These are phyloP conservation scores for Germaria angustata DNA, from an alignment of 2,888 invertebrate genomes.

Conservation along the genomic window DNA sequence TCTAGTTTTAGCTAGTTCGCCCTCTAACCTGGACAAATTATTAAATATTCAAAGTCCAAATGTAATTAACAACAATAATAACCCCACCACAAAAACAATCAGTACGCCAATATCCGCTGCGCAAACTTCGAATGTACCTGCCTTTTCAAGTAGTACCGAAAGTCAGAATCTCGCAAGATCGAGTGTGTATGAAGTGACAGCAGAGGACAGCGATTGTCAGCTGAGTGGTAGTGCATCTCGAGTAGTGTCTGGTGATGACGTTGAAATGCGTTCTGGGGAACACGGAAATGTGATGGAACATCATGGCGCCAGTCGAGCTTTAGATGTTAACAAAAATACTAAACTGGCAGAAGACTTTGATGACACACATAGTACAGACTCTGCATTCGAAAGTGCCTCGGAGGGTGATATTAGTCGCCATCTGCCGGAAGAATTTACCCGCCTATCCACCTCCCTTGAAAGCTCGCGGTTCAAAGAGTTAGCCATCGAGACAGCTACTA, in stretches of 20 bases:
- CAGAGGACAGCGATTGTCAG: conserved; percentile 75
- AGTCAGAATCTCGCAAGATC: conserved; percentile 35
- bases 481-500: conserved; percentile 77
- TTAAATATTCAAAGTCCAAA: conserved; percentile 33
- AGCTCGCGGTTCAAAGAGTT: conserved; percentile 75
- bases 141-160: conserved; percentile 20
- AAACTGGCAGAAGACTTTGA: conserved; percentile 76
- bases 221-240: conserved; percentile 62
- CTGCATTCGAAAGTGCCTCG: conserved; percentile 79
- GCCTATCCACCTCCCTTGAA: conserved; percentile 75
- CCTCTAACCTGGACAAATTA: background rate
- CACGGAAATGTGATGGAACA: conserved; percentile 55
- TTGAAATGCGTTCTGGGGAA: conserved; percentile 28
- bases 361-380: conserved; percentile 78
- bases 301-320: conserved; percentile 69
- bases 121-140: conserved; percentile 32
- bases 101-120: conserved; percentile 25
- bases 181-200: conserved; percentile 73
- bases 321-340: conserved; percentile 77
- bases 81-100: conserved; percentile 61
- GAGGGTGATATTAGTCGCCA: conserved; percentile 79
- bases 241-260: conserved; percentile 27
- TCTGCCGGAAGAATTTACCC: conserved; percentile 77
- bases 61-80: conserved; percentile 45
- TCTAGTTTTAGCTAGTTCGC: conserved; percentile 22